Percentiles rank a stretch among this genome's conserved stretches.
Conservation (phyloP, 1,140 invertebrate species). For the Papilio machaon region DNA sequence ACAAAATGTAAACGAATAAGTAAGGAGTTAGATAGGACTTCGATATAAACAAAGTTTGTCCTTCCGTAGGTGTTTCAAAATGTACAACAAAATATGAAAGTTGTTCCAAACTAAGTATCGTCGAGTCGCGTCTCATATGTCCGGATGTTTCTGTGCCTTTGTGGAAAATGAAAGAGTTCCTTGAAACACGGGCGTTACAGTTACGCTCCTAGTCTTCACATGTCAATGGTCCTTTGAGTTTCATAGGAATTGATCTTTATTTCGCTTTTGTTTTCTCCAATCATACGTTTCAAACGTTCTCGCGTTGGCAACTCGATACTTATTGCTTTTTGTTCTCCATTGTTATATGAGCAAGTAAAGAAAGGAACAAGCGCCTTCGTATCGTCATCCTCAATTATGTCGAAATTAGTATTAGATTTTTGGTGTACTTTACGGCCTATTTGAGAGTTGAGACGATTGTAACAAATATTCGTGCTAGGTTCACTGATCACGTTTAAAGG, state of each 20-base stretch:
- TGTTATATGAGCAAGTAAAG: not conserved
- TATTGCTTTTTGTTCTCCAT: not conserved
- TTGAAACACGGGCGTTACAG: constrained; percentile 37
- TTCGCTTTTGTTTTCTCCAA: constrained; percentile 44
- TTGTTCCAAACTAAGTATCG: constrained; percentile 28
- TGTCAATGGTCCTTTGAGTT: constrained; percentile 51
- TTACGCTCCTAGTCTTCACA: constrained; percentile 46
- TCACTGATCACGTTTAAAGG: too few species aligned
- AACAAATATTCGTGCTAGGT: too few species aligned
- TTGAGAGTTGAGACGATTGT: too few species aligned
- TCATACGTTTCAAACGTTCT: constrained; percentile 32
- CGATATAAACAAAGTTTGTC: constrained; percentile 18
- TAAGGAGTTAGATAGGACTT: constrained; percentile 2
- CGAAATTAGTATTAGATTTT: too few species aligned
- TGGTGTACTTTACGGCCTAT: too few species aligned
- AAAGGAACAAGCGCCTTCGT: too few species aligned
- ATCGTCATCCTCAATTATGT: too few species aligned
- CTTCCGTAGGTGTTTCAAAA: constrained; percentile 16
- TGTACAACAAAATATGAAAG: constrained; percentile 28
- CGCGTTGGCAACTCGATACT: constrained; percentile 11
- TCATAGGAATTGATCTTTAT: constrained; percentile 46
- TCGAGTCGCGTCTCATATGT: constrained; percentile 30
- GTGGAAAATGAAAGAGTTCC: constrained; percentile 34
- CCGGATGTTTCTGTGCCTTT: constrained; percentile 32
- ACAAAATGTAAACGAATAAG: not conserved